Conservation (phyloP, 1,140 invertebrate species). For the Musca vetustissima region DNA sequence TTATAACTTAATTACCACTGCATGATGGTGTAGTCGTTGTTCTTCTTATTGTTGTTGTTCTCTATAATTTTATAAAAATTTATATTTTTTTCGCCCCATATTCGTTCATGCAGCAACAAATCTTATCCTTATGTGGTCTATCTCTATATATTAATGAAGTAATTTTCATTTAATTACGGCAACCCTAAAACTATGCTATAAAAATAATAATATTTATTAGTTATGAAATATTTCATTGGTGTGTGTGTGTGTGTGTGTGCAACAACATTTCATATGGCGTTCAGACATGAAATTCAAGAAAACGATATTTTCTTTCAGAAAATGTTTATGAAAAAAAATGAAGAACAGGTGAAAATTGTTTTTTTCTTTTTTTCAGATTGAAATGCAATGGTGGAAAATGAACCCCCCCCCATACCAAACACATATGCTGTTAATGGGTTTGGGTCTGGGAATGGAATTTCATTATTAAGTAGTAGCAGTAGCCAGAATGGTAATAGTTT, state of each 20-base stretch:
- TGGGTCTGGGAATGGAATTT: constrained; percentile 1
- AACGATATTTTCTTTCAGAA: neutral
- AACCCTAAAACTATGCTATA: constrained; percentile 12
- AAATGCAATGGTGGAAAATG: neutral
- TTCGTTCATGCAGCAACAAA: too few relatives aligned
- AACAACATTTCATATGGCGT: neutral
- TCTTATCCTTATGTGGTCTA: too few relatives aligned
- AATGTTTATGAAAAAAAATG: neutral
- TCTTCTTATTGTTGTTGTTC: too few relatives aligned
- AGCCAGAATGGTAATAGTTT: neutral
- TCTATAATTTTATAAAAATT: too few relatives aligned
- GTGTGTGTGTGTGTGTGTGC: neutral
- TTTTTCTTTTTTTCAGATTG: neutral
- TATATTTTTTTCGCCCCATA: too few relatives aligned
- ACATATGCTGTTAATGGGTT: neutral
- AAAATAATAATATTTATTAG: neutral
- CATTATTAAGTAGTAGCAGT: neutral
- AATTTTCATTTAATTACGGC: constrained; percentile 15
- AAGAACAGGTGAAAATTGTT: constrained; percentile 3
- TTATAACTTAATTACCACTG: too few relatives aligned
- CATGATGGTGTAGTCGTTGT: too few relatives aligned
- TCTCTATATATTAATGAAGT: constrained; percentile 6
- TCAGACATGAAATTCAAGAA: constrained; percentile 5
- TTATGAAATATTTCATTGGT: too few relatives aligned
- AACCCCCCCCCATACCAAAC: neutral